Evolutionary conservation across 1,140 invertebrate genomes (phyloP).

Genomic region (Drosophila novamexicana): DNA sequence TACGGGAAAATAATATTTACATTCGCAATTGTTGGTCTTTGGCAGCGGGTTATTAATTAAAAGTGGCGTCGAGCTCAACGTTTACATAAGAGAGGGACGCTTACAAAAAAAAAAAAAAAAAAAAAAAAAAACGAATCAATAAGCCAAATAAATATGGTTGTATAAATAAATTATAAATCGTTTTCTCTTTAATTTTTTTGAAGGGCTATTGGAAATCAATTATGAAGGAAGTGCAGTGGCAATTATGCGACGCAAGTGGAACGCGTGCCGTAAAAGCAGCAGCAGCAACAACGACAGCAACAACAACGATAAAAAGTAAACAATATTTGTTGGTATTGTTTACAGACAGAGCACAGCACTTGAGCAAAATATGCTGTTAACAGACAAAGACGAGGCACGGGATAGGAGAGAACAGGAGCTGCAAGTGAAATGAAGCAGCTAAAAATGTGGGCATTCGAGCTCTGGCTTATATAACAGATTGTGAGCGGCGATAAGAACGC

Average conservation of each 20-base stretch:
- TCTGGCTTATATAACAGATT: slow-evolving; percentile 59
- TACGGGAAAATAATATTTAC: slow-evolving; percentile 9
- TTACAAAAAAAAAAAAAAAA: not conserved
- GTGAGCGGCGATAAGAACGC: slow-evolving; percentile 49
- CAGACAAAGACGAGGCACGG: slow-evolving; percentile 40
- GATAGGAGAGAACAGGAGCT: slow-evolving; percentile 10
- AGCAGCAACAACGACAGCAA: slow-evolving; percentile 1
- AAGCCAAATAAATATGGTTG: slow-evolving; percentile 31
- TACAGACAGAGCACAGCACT: slow-evolving; percentile 39
- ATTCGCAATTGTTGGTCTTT: slow-evolving; percentile 1
- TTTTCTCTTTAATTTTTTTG: slow-evolving; percentile 6
- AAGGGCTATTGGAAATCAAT: slow-evolving; percentile 32
- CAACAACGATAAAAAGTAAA: slow-evolving; percentile 27
- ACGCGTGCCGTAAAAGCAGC: slow-evolving; percentile 28
- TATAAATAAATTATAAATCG: slow-evolving; percentile 49
- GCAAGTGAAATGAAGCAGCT: slow-evolving; percentile 38
- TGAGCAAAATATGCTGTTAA: slow-evolving; percentile 47
- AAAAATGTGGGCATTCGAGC: slow-evolving; percentile 27
- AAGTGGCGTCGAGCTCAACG: not conserved
- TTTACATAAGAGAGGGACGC: not conserved
- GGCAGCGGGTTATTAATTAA: slow-evolving; percentile 10
- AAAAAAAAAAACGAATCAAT: slow-evolving; percentile 3
- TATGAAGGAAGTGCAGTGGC: slow-evolving; percentile 15
- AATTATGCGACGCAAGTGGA: slow-evolving; percentile 61
- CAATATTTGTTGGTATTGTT: slow-evolving; percentile 29